Evolutionary conservation across 2,113 vertebrate genomes (phyloP), one percentile per base, ranked within the genome.

Genomic region (Sapayoa aenigma): DNA sequence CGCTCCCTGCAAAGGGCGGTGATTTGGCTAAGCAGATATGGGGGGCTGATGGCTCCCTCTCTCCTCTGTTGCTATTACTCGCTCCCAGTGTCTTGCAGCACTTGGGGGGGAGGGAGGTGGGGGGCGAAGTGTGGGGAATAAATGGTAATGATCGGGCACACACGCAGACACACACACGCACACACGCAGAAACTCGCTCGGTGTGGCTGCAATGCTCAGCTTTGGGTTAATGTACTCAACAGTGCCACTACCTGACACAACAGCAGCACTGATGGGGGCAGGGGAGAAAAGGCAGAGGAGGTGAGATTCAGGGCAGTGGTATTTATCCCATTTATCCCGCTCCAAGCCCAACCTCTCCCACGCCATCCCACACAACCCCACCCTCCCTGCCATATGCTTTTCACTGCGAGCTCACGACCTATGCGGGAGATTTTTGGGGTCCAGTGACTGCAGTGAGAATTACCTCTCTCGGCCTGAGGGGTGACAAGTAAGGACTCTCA

Each of bases 181-280:
- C 18, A n/a, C 37, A 25, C 31, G 10, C 37, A 56, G 12, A 31
- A 66, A n/a, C 68, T 63, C 58, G 20, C 56, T 58, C 85, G 73
- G 73, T 95, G 96, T 92, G 96, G 96, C 88, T 59, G 95, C 95
- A 92, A 11, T 68, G 95, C 93, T 97, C 84, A 74, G 95, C 85
- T 83, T 86, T 66, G 89, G 95, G 83, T 97, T 97, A 94, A 94
- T 91, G 97, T 93, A 97, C 98, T 98, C 97, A 97, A 97, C 96
- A 98, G 97, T 97, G 97, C 98, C 98, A 95, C 97, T 97, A 82
- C 97, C 97, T 95, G 97, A 98, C 98, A 97, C 97, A 97, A 97
- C 96, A 60, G 95, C 96, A 87, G 97, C 97, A 97, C 85, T 97
- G 97, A 92, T 92, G 92, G 92, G 92, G 92, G 78, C 82, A 90